A percentile compares a stretch with the other conserved stretches of the same genome.
Conservation (phyloP, 2,797 vertebrate genomes). For the Hypotaenidia philippensis region DNA sequence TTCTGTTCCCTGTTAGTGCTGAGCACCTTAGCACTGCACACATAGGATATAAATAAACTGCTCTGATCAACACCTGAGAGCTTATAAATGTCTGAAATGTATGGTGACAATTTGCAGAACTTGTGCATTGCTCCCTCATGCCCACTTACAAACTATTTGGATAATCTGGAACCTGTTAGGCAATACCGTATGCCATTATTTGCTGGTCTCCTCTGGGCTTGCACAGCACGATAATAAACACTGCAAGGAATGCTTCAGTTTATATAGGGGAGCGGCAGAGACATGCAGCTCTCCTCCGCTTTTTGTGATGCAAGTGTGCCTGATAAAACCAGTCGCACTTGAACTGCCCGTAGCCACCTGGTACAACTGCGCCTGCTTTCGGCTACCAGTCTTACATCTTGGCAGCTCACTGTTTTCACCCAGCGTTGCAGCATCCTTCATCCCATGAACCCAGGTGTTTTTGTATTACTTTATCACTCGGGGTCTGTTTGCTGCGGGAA, state of each 20-base stretch:
- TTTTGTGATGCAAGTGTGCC: neutral
- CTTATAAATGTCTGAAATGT: constrained; percentile 57
- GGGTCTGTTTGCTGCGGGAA: neutral
- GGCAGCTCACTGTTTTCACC: neutral
- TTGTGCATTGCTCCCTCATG: constrained; percentile 52
- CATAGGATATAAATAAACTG: constrained; percentile 37
- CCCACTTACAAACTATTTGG: constrained; percentile 42
- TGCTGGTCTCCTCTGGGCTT: neutral
- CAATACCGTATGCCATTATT: constrained; percentile 22
- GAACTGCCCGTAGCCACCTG: neutral
- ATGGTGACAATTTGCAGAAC: constrained; percentile 68
- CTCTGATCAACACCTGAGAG: constrained; percentile 58
- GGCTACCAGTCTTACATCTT: neutral
- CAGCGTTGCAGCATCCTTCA: neutral
- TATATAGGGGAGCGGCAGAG: neutral
- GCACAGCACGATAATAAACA: neutral
- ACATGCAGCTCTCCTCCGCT: fast-evolving
- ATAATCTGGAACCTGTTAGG: constrained; percentile 60
- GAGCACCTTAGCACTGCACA: neutral
- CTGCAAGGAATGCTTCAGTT: neutral
- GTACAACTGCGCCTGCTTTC: neutral
- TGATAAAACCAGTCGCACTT: neutral
- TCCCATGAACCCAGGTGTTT: neutral
- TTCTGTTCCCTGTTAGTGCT: constrained; percentile 2
- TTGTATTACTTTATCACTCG: neutral